A percentile compares a stretch with the other conserved stretches of the same genome.
Conservation (phyloP, 1,140 invertebrate genomes). For the Rhagoletis zephyria region DNA sequence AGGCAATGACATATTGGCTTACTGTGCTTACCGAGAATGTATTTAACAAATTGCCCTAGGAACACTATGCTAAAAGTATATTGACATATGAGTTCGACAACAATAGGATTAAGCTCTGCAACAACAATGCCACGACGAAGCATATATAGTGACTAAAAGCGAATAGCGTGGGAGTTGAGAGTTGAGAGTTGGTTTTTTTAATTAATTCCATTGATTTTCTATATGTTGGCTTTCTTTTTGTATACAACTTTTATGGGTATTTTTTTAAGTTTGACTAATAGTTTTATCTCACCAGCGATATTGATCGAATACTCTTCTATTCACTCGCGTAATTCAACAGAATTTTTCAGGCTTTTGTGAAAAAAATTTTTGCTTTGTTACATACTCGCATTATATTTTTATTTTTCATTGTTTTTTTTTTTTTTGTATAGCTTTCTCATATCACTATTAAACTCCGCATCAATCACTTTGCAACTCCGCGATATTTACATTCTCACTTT, state of each 20-base stretch:
- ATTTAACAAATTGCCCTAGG: constrained; percentile 47
- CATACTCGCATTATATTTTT: too few relatives aligned
- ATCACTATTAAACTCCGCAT: neutral
- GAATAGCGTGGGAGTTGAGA: neutral
- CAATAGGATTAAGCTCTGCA: constrained; percentile 9
- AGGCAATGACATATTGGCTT: constrained; percentile 30
- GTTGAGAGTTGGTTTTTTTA: neutral
- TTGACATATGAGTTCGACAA: neutral
- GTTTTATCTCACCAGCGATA: neutral
- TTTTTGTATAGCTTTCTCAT: neutral
- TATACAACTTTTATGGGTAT: neutral
- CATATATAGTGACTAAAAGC: neutral
- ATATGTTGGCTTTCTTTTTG: neutral
- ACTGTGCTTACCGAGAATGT: neutral
- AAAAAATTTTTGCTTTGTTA: too few relatives aligned
- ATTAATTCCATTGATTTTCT: neutral
- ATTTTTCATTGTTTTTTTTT: neutral
- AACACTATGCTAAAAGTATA: neutral
- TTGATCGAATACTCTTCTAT: too few relatives aligned
- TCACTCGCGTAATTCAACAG: too few relatives aligned
- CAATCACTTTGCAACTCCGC: neutral
- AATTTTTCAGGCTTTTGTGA: too few relatives aligned
- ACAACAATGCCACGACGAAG: neutral
- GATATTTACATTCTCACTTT: neutral
- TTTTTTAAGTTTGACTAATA: neutral